Base-by-base conservation (phyloP, 2,888 invertebrate genomes). In the Melipona beecheii region DNA sequence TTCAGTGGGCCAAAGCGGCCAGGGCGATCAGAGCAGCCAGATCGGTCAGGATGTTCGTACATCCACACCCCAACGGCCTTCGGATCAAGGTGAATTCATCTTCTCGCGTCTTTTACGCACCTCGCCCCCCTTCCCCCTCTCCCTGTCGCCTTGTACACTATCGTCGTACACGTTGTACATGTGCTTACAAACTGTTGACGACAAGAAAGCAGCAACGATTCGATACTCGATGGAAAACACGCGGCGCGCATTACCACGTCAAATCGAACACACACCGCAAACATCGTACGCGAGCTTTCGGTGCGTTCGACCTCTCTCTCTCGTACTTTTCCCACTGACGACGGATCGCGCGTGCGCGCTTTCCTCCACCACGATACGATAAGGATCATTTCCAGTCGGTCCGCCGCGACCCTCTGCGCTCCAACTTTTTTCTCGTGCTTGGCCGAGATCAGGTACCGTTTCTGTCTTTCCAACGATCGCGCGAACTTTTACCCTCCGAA, bases 1-100 rank as follows among this genome's bases (percentile, higher is more conserved):
- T 94, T 49, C 93, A 94, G 85, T 94, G 94, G 94, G 92, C 92
- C 62, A 93, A 90, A 81, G 92, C 93, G 6, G 93, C 93, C 19
- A 91, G 91, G 75, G 85, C 87, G 60, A 86, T 94, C 11, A 86
- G 93, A 71, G 90, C 92, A 69, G 88, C 88, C n/a, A 71, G 72
- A 60, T 71, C 60, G n/a, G 74, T 76, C 19, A 58, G 87, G 86
- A 75, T 62, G 66, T 58, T 54, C 36, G 27, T 54, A 2, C 56
- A 58, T 31, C 27, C 81, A 49, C 60, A 60, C 50, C 21, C 73
- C 73, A 62, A 83, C 54, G 70, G 54, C 43, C 73, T 66, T 36
- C 77, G 77, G 24, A 43, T 83, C 60, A 77, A 83, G 77, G 83
- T 84, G 77, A 83, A 64, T 76, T 69, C 64, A 13, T 31, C 19